Conservation (phyloP, 2,797 vertebrate genomes). For the Garrulus glandarius region DNA sequence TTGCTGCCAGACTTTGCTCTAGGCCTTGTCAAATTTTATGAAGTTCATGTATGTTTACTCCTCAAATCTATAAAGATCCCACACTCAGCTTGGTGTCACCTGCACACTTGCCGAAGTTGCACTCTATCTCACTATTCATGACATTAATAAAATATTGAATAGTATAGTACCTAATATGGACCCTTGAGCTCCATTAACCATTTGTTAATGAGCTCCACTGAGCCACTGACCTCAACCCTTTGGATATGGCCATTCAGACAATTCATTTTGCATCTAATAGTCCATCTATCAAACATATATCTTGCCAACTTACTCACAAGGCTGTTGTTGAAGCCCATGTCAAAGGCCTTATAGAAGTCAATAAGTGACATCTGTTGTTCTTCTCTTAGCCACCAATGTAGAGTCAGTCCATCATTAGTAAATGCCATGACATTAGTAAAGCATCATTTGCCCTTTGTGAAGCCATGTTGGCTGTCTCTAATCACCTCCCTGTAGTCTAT, state of each 20-base stretch:
- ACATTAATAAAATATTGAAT: not conserved
- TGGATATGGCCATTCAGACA: not conserved
- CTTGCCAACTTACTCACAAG: not conserved
- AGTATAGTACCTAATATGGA: not conserved
- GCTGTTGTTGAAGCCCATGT: not conserved
- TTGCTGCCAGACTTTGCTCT: not conserved
- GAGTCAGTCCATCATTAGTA: not conserved
- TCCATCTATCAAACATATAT: not conserved
- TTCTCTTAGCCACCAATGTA: not conserved
- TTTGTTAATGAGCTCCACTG: not conserved
- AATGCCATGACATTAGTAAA: not conserved
- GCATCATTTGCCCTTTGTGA: not conserved
- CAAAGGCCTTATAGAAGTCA: not conserved
- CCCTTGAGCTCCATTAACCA: not conserved
- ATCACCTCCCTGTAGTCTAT: not conserved
- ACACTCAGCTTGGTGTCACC: not conserved
- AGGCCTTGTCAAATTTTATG: not conserved
- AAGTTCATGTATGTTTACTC: not conserved
- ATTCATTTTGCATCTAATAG: not conserved
- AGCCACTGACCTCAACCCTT: not conserved
- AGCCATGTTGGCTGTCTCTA: not conserved
- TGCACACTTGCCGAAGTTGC: not conserved
- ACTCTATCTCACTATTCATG: not conserved
- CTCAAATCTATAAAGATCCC: not conserved
- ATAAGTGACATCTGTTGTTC: rapidly evolving